A percentile compares a stretch with the other conserved stretches of the same genome.
These are phyloP conservation scores for Pampusana beccarii DNA, from an alignment of 2,113 vertebrate genomes.

Conservation along the genomic window DNA sequence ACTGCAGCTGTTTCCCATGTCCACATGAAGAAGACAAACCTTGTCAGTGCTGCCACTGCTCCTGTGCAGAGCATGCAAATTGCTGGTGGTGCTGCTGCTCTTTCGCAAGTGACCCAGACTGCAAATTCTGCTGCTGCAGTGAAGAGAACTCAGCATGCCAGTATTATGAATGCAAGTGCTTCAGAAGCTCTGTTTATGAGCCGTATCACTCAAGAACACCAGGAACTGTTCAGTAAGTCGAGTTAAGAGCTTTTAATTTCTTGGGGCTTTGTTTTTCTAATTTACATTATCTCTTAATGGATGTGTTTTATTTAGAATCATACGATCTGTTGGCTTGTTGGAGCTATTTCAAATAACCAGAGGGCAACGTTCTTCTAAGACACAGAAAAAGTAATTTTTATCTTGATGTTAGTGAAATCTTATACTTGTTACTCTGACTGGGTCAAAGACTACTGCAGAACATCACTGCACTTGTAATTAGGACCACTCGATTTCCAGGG, in stretches of 20 bases:
- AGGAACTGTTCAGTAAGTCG: not conserved
- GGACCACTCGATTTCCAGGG: not conserved
- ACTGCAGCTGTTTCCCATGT: slow-evolving; percentile 63
- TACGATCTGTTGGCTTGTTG: not conserved
- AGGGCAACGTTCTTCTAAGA: not conserved
- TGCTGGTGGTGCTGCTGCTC: slow-evolving; percentile 72
- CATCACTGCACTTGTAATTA: not conserved
- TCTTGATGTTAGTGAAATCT: not conserved
- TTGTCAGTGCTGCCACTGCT: slow-evolving; percentile 66
- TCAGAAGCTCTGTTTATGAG: not conserved
- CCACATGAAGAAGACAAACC: slow-evolving; percentile 26
- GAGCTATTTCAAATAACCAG: not conserved
- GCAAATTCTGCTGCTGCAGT: slow-evolving; percentile 54
- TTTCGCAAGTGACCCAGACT: slow-evolving; percentile 63
- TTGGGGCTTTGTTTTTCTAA: not conserved
- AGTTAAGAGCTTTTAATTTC: not conserved
- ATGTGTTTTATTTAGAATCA: not conserved
- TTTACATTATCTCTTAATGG: not conserved
- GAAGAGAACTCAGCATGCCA: slow-evolving; percentile 18
- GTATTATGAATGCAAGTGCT: slow-evolving; percentile 61
- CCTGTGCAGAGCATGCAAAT: slow-evolving; percentile 56
- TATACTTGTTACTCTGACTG: not conserved
- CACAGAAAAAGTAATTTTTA: not conserved
- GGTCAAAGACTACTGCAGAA: not conserved
- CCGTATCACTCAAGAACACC: not conserved